Evolutionary conservation across 2,888 invertebrate species (phyloP).

Genomic region (Cataglyphis livida): DNA sequence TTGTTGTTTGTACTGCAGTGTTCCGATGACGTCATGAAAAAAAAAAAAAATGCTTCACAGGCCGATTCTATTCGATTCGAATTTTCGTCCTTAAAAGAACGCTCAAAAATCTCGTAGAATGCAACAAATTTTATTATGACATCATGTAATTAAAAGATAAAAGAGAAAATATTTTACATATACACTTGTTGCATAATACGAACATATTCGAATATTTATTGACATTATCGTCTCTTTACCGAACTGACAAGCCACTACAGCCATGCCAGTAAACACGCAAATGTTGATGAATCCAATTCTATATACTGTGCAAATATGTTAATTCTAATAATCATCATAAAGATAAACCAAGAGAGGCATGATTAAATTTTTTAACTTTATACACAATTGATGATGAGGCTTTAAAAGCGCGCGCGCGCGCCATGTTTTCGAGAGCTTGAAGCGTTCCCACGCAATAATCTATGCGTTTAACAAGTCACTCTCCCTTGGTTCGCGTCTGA

Average conservation of each 20-base stretch:
- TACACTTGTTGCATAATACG: background rate
- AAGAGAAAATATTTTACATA: background rate
- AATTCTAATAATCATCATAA: slow-evolving; percentile 6
- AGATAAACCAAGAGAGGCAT: background rate
- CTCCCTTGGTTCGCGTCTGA: slow-evolving; percentile 56
- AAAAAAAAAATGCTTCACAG: background rate
- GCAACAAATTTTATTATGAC: background rate
- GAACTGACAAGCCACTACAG: background rate
- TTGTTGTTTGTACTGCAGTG: background rate
- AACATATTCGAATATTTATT: background rate
- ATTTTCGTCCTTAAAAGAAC: background rate
- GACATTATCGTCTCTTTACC: background rate
- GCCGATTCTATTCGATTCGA: background rate
- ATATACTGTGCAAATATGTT: background rate
- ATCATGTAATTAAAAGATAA: background rate
- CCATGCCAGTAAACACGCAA: background rate
- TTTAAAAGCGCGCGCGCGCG: background rate
- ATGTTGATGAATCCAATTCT: background rate
- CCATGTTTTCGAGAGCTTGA: background rate
- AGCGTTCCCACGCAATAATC: slow-evolving; percentile 39
- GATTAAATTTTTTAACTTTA: background rate
- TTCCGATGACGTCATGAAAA: slow-evolving; percentile 2
- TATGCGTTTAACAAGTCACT: slow-evolving; percentile 26
- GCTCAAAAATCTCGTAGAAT: background rate
- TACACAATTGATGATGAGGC: background rate